phyloP scores from a whole-genome alignment of 2,113 vertebrate species.

The Ondatra zibethicus region DNA sequence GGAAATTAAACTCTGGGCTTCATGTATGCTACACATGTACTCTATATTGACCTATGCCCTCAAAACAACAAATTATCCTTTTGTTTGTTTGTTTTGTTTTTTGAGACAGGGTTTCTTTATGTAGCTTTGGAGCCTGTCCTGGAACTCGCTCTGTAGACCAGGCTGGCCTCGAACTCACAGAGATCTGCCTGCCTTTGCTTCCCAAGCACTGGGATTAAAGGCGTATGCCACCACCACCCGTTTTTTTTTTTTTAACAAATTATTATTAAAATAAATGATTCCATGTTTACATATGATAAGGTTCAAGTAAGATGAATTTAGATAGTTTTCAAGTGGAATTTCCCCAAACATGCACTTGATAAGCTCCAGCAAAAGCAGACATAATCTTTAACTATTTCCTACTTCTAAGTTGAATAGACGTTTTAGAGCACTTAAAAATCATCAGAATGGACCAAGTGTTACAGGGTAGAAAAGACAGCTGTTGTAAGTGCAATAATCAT shows the following conservation, averaged over 20 bases:
- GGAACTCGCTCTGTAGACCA: too few relatives aligned
- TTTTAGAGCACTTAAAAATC: slow-evolving; percentile 46
- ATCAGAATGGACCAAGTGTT: background rate
- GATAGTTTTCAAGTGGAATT: slow-evolving; percentile 23
- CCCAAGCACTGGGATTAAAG: too few relatives aligned
- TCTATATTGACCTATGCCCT: background rate
- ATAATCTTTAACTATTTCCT: slow-evolving; percentile 43
- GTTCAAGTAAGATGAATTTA: slow-evolving; percentile 36
- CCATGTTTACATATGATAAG: slow-evolving; percentile 40
- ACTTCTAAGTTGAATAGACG: background rate
- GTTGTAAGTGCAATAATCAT: background rate
- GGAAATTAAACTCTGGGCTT: background rate
- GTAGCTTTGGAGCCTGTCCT: too few relatives aligned
- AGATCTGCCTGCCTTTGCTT: too few relatives aligned
- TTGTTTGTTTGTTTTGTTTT: too few relatives aligned
- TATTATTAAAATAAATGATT: background rate
- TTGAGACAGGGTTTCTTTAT: too few relatives aligned
- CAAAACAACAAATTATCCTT: background rate
- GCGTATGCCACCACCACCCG: too few relatives aligned
- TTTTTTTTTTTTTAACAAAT: background rate
- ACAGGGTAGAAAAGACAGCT: background rate
- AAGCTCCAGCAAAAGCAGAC: slow-evolving; percentile 30
- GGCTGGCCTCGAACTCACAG: too few relatives aligned
- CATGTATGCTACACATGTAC: background rate
- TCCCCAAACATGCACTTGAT: slow-evolving; percentile 28